Evolutionary conservation across 2,797 vertebrate species (phyloP).

Genomic region (Coregonus suidteri): DNA sequence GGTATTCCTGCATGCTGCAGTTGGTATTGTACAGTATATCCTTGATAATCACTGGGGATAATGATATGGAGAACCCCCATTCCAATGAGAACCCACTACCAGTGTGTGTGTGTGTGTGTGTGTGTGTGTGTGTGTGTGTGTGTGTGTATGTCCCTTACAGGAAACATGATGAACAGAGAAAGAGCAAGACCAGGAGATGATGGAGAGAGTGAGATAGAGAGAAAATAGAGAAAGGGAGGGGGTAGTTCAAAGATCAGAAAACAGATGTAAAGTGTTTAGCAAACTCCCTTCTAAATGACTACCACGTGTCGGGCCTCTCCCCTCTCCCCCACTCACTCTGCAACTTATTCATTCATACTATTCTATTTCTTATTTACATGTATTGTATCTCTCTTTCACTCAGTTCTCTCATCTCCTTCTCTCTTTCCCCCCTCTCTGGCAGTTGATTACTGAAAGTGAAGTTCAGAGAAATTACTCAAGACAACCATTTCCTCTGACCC

Average conservation of each 20-base stretch:
- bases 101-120: not conserved
- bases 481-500: not conserved
- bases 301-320: constrained; percentile 72
- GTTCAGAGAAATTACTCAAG: not conserved
- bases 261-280: constrained; percentile 74
- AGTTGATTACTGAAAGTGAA: not conserved
- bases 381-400: constrained; percentile 23
- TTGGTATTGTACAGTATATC: not conserved
- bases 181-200: constrained; percentile 41
- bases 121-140: no score
- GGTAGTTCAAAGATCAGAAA: constrained; percentile 82
- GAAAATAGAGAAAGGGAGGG: constrained; percentile 39
- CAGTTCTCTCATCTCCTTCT: not conserved
- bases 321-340: constrained; percentile 33
- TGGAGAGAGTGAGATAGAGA: not conserved
- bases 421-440: not conserved
- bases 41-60: constrained; percentile 41
- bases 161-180: constrained; percentile 46
- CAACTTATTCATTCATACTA: constrained; percentile 11
- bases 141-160: constrained; percentile 48
- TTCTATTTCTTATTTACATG: constrained; percentile 32
- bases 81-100: constrained; percentile 37
- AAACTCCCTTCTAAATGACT: constrained; percentile 77
- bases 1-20: not conserved
- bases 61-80: constrained; percentile 26